A percentile compares a stretch with the other conserved stretches of the same genome.
phyloP scores from a whole-genome alignment of 2,888 invertebrate genomes.

The Diarsia rubi region DNA sequence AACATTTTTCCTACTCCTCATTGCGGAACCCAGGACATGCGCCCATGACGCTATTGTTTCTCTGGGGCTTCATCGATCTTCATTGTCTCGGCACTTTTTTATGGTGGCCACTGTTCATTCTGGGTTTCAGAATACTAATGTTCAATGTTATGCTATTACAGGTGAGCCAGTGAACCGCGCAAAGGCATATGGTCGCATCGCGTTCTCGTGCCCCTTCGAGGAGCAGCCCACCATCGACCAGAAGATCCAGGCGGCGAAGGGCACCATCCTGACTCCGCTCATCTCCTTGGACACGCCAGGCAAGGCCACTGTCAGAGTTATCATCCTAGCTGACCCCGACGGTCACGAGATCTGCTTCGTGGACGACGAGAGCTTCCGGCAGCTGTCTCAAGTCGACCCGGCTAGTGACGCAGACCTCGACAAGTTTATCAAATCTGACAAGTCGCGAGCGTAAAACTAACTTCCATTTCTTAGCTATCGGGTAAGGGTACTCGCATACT shows the following conservation, averaged over 20 bases:
- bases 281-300: conserved; percentile 99
- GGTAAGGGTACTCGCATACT: conserved; percentile 64
- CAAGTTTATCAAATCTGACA: conserved; percentile 93
- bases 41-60: too few species aligned
- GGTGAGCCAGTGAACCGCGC: conserved; percentile 94
- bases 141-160: conserved; percentile 71
- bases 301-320: conserved; percentile 98
- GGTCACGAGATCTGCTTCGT: conserved; percentile 99
- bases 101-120: too few species aligned
- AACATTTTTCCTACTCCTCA: too few species aligned
- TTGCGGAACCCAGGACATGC: too few species aligned
- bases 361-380: conserved; percentile 97
- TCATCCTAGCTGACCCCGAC: conserved; percentile 99
- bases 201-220: conserved; percentile 96
- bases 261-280: conserved; percentile 96
- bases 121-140: background rate
- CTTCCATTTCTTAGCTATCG: conserved; percentile 40
- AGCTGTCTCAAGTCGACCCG: conserved; percentile 96
- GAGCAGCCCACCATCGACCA: conserved; percentile 95
- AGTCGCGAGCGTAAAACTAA: conserved; percentile 85
- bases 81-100: too few species aligned
- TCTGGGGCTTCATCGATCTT: too few species aligned
- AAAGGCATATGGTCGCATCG: conserved; percentile 98
- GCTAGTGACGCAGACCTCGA: conserved; percentile 95
- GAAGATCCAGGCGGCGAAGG: conserved; percentile 92